phyloP scores from a whole-genome alignment of 2,797 vertebrate species.

The Sternotherus odoratus region DNA sequence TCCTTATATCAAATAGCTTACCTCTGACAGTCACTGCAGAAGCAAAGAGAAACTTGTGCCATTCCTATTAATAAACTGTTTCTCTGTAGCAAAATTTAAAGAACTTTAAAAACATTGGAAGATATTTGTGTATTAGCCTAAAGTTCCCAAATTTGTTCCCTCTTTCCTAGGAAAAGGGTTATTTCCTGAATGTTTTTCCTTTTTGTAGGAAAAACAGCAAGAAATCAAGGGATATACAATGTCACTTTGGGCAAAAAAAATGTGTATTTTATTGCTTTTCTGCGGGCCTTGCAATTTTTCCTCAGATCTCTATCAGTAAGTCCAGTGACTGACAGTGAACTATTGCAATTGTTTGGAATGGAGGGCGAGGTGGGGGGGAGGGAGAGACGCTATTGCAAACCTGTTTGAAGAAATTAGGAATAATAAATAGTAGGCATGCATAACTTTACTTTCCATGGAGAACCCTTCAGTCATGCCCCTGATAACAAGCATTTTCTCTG shows the following conservation, averaged over 20 bases:
- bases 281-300: neutral
- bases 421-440: neutral
- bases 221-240: neutral
- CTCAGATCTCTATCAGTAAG: fast-evolving
- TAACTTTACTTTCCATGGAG: neutral
- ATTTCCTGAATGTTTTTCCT: neutral
- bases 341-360: neutral
- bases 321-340: neutral
- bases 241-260: neutral
- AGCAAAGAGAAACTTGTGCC: neutral
- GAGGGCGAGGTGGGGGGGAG: neutral
- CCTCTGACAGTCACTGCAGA: neutral
- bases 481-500: neutral
- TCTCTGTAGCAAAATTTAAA: neutral
- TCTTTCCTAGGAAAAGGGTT: neutral
- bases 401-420: neutral
- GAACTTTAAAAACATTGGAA: neutral
- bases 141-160: neutral
- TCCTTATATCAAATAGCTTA: neutral
- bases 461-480: fast-evolving
- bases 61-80: neutral
- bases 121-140: neutral
- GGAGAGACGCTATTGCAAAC: neutral
- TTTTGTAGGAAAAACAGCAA: neutral
- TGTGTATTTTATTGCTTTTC: neutral